These are phyloP conservation scores for Megalops atlanticus DNA, from an alignment of 2,113 vertebrate species.

Conservation along the genomic window DNA sequence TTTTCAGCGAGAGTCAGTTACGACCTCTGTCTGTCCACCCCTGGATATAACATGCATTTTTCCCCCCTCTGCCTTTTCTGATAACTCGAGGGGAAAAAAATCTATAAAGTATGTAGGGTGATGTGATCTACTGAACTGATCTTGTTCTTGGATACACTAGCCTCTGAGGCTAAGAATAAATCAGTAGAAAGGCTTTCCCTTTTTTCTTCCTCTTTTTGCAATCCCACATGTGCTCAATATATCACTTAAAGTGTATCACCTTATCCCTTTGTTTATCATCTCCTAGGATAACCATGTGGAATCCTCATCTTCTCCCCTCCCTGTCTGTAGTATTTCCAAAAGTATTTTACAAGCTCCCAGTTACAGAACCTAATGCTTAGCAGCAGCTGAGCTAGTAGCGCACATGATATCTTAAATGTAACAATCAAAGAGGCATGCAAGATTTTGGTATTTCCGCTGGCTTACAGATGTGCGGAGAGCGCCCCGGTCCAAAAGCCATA, in stretches of 20 bases:
- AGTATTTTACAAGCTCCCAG: constrained; percentile 90
- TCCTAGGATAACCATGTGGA: constrained; percentile 88
- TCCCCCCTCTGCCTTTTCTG: constrained; percentile 35
- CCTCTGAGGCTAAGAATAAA: constrained; percentile 67
- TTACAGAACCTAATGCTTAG: constrained; percentile 88
- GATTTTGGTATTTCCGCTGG: constrained; percentile 90
- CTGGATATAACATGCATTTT: background rate
- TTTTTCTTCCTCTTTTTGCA: constrained; percentile 50
- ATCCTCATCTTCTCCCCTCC: constrained; percentile 92
- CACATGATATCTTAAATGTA: constrained; percentile 98
- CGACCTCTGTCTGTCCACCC: constrained; percentile 41
- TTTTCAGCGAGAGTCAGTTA: constrained; percentile 9
- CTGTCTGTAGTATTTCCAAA: constrained; percentile 89
- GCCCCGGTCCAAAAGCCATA: constrained; percentile 74
- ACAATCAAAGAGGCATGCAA: constrained; percentile 93
- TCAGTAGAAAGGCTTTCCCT: constrained; percentile 61
- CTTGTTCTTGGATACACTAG: constrained; percentile 71
- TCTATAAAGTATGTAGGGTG: constrained; percentile 63
- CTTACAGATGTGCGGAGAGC: constrained; percentile 84
- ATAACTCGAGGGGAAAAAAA: constrained; percentile 42
- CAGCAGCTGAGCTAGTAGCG: constrained; percentile 92
- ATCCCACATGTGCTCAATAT: constrained; percentile 84
- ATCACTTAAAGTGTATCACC: constrained; percentile 85
- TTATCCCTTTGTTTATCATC: constrained; percentile 86
- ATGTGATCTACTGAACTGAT: constrained; percentile 72